phyloP scores from a whole-genome alignment of 2,113 vertebrate species.

The Neoarius graeffei region DNA sequence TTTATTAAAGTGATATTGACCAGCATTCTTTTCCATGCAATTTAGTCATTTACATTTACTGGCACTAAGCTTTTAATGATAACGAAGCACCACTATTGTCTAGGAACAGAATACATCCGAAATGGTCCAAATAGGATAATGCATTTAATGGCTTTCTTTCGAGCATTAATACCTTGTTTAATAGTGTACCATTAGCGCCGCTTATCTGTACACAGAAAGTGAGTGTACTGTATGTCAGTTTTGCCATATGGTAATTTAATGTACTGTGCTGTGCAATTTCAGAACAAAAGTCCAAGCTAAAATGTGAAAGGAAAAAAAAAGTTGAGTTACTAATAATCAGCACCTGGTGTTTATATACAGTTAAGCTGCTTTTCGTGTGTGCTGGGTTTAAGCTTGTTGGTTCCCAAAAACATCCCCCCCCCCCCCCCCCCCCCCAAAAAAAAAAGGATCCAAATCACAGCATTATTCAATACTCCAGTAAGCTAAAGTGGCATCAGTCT shows the following conservation, averaged over 20 bases:
- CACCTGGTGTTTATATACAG: neutral
- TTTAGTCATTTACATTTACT: neutral
- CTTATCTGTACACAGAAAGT: slow-evolving; percentile 10
- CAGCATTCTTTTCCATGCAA: neutral
- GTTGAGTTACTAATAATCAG: neutral
- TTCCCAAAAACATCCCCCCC: neutral
- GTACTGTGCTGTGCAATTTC: neutral
- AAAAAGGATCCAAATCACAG: too few species aligned
- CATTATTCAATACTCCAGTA: too few species aligned
- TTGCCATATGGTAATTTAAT: slow-evolving; percentile 1
- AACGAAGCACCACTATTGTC: neutral
- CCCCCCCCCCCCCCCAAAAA: too few species aligned
- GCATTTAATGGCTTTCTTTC: neutral
- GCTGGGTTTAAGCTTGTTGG: neutral
- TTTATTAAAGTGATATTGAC: neutral
- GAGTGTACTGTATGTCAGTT: neutral
- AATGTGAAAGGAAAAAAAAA: neutral
- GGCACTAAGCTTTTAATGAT: slow-evolving; percentile 7
- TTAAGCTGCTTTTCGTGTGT: neutral
- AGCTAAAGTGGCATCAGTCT: too few species aligned
- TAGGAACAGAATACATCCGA: neutral
- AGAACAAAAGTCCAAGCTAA: neutral
- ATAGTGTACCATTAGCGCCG: neutral
- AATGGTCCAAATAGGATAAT: neutral
- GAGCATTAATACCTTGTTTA: slow-evolving; percentile 1